These are phyloP conservation scores for Pomatorhinus ruficollis DNA, from an alignment of 2,113 vertebrate species.

Conservation along the genomic window DNA sequence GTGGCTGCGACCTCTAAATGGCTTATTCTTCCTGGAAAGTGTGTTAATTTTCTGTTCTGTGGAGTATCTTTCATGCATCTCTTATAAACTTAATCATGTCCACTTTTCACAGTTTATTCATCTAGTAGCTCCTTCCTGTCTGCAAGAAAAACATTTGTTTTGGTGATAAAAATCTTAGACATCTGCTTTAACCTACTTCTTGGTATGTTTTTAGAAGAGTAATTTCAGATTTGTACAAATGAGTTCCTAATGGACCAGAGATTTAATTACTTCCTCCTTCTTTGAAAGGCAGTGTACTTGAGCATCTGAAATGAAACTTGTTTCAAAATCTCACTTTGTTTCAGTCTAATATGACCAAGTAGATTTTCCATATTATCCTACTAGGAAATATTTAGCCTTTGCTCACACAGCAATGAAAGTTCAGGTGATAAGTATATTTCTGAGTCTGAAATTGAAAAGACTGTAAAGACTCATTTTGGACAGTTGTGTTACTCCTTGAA, in stretches of 20 bases:
- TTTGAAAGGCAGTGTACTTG: neutral
- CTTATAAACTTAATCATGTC: neutral
- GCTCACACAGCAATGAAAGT: neutral
- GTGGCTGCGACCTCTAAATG: neutral
- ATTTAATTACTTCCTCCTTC: neutral
- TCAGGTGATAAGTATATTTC: neutral
- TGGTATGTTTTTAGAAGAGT: neutral
- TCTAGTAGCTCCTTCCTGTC: neutral
- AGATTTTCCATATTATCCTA: neutral
- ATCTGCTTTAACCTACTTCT: neutral
- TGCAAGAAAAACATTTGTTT: neutral
- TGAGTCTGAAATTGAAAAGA: neutral
- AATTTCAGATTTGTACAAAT: neutral
- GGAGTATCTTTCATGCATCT: neutral
- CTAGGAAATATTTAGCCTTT: neutral
- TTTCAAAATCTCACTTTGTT: neutral
- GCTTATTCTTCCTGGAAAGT: neutral
- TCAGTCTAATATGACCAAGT: neutral
- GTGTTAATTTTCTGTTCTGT: neutral
- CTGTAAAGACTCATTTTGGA: neutral
- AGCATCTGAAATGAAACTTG: neutral
- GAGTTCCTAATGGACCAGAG: neutral
- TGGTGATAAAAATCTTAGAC: slow-evolving; percentile 22
- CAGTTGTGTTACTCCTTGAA: neutral
- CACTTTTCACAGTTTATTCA: neutral